Base-by-base conservation (phyloP, 2,888 invertebrate species). In the Chydorus sphaericus region DNA sequence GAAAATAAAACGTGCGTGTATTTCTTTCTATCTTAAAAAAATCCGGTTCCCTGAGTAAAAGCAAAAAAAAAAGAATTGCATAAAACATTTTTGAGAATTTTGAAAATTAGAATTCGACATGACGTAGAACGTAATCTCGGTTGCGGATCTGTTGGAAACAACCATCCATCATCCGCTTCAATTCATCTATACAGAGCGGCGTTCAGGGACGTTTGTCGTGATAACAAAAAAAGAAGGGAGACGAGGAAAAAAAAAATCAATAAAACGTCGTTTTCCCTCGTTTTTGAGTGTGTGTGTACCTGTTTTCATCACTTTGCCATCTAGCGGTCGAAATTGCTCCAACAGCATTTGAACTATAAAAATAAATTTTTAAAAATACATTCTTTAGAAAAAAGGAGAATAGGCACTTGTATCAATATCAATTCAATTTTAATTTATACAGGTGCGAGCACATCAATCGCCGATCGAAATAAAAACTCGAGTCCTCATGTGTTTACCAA, bases 81-180 rank as follows among this genome's bases (percentile, higher is more conserved):
- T 8, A 16, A 11, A 6, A 26, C 33, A 26, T 44, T 44, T 14
- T 14, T 44, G 3, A 26, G 28, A 26, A 14, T 44, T 44, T 26
- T 26, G 18, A 14, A 38, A 39, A 44, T 7, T 5, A 4, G 5
- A 23, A 26, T 44, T 44, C 33, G 33, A 44, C 44, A 28, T 26
- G 26, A 44, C 28, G 23, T 14, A 44, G 44, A 6, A 14, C 26
- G 28, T 23, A 44, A 1, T 44, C 44, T 23, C 18, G 10, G 3
- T 44, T 44, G 11, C 44, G 44, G 14, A 44, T 44, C 44, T 44
- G 44, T 16, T 44, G 26, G 11, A 44, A 44, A 44, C 44, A 44
- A 16, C 10, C 26, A 23, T 28, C 14, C 44, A 44, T 44, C n/a
- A 26, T 26, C 7, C 14, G 26, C 23, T 26, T 44, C 4, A 44